phyloP scores from a whole-genome alignment of 2,113 vertebrate genomes.

The Mobula birostris region DNA sequence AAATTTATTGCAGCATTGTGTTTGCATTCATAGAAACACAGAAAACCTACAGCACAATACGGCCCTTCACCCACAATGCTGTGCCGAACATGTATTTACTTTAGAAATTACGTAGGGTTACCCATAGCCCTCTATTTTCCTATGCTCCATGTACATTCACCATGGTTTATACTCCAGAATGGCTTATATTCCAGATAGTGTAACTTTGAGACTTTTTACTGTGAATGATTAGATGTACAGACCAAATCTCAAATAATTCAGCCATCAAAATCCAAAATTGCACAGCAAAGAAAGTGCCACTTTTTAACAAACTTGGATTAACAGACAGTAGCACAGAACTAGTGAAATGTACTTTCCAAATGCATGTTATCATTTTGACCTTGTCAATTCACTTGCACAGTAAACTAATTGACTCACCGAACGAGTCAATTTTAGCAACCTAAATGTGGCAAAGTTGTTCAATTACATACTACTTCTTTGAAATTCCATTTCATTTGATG shows the following conservation, averaged over 20 bases:
- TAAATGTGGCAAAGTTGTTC: neutral
- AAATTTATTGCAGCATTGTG: neutral
- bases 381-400: neutral
- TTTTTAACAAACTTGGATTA: neutral
- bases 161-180: neutral
- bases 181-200: neutral
- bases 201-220: neutral
- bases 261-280: neutral
- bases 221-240: neutral
- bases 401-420: neutral
- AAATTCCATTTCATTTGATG: conserved; percentile 6
- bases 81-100: no score
- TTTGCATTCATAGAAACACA: neutral
- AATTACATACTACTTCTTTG: no score
- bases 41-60: no score
- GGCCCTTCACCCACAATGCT: no score
- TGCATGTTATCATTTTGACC: neutral
- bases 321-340: neutral
- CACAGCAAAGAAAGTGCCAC: neutral
- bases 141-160: neutral
- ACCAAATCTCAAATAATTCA: neutral
- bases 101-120: no score
- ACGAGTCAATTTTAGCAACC: neutral
- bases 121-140: no score
- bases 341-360: neutral